Base-by-base conservation (phyloP, 2,888 invertebrate species). In the Sericinus montela region DNA sequence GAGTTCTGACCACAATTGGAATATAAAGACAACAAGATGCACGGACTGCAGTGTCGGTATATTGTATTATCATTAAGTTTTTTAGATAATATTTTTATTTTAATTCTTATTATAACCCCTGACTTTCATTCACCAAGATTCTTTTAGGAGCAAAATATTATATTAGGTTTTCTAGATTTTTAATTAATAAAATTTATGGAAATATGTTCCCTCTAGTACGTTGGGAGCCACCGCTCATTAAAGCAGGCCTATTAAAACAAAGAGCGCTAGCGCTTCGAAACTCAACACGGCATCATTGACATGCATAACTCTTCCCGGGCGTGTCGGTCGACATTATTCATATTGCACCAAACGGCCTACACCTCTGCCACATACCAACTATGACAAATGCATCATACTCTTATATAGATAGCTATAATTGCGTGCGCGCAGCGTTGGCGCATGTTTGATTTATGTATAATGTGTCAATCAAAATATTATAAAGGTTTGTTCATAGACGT, bases 231-330 rank as follows among this genome's bases (percentile, higher is more conserved):
- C 23, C 38, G 48, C 50, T 51, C 50, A 46, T 51, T 45, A 51
- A 51, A 45, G 45, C 42, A 19, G 50, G 45, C 50, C 50, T 51
- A 51, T 51, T 51, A 51, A 35, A 51, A 51, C 45, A 50, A 50
- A 50, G 50, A 50, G 45, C 41, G 53, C 55, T 55, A 55, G 45
- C 45, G 47, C 50, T 56, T 54, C 52, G 46, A 51, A 53, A 52
- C 48, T 48, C 55, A 39, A 55, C 59, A 53, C 48, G 49, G 43
- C 53, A 51, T 61, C 64, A 73, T 72, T 75, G 73, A 62, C 69
- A 76, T 75, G 78, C 76, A 75, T 74, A 73, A 69, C 79, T 76
- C 66, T 60, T 57, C 45, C 51, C 65, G 53, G 64, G 67, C 65
- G 71, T 63, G 69, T 56, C 64, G 60, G 60, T 53, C 51, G 61